Conservation (phyloP, 2,888 invertebrate genomes). For the Drosophila borborema region DNA sequence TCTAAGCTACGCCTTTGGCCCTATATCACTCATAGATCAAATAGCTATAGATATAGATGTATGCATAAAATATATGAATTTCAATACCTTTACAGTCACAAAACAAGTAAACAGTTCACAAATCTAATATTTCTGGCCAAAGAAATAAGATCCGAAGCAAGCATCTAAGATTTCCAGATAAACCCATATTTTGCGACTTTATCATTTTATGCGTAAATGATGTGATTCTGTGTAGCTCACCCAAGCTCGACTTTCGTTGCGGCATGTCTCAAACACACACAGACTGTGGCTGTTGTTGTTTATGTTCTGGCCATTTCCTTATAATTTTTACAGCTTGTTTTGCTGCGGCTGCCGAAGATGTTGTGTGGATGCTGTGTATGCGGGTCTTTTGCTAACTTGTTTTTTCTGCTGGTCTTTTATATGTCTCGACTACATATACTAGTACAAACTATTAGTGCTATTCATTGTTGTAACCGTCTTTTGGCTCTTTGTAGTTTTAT, state of each 20-base stretch:
- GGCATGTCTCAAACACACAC: constrained; percentile 39
- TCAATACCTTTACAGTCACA: neutral
- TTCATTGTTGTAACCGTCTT: constrained; percentile 61
- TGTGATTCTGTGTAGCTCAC: constrained; percentile 38
- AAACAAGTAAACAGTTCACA: neutral
- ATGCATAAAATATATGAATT: neutral
- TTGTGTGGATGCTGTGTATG: constrained; percentile 37
- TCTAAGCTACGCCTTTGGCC: neutral
- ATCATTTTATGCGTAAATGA: constrained; percentile 56
- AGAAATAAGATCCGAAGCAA: neutral
- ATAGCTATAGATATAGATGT: neutral
- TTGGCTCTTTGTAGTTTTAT: constrained; percentile 64
- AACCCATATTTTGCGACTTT: constrained; percentile 8
- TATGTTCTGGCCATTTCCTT: constrained; percentile 67
- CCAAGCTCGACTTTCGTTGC: constrained; percentile 38
- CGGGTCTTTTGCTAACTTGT: neutral
- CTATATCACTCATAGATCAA: constrained; percentile 36
- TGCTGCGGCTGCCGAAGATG: constrained; percentile 46
- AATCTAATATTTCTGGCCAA: neutral
- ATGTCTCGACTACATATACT: constrained; percentile 34
- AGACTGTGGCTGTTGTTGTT: constrained; percentile 40
- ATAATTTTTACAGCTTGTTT: constrained; percentile 78
- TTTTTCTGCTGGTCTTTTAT: constrained; percentile 42
- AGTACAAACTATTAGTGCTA: constrained; percentile 66
- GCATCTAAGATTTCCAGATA: constrained; percentile 5